Evolutionary conservation across 2,113 vertebrate species (phyloP).

Genomic region (Sphaerodactylus townsendi): DNA sequence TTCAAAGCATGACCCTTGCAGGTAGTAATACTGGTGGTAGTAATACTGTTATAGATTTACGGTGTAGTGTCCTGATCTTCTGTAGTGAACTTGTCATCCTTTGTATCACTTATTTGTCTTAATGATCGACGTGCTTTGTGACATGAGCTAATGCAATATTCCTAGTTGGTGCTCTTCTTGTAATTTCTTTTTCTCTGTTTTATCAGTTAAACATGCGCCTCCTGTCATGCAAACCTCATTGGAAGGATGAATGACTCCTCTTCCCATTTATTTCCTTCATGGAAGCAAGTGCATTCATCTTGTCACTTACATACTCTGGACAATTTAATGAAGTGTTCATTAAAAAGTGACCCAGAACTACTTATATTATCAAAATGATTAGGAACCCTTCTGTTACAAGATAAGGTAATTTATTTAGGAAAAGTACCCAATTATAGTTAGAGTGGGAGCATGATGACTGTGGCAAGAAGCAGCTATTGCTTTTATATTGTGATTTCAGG

Average conservation of each 20-base stretch:
- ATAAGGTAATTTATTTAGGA: conserved; percentile 9
- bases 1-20: not conserved
- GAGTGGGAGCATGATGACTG: not conserved
- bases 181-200: not conserved
- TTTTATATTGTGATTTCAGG: not conserved
- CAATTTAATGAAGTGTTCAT: conserved; percentile 45
- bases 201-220: not conserved
- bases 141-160: conserved; percentile 3
- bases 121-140: not conserved
- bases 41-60: not conserved
- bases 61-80: not conserved
- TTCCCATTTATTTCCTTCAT: conserved; percentile 36
- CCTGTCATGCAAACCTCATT: conserved; percentile 26
- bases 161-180: conserved; percentile 20
- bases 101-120: not conserved
- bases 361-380: not conserved
- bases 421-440: not conserved
- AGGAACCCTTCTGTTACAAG: not conserved
- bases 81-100: not conserved
- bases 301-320: conserved; percentile 10
- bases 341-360: conserved; percentile 30
- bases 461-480: not conserved
- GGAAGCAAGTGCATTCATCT: conserved; percentile 40
- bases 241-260: conserved; percentile 11
- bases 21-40: no score